Percentiles rank a stretch among this genome's conserved stretches.
These are phyloP conservation scores for Pelosia muscerda DNA, from an alignment of 2,888 invertebrate species.

Conservation along the genomic window DNA sequence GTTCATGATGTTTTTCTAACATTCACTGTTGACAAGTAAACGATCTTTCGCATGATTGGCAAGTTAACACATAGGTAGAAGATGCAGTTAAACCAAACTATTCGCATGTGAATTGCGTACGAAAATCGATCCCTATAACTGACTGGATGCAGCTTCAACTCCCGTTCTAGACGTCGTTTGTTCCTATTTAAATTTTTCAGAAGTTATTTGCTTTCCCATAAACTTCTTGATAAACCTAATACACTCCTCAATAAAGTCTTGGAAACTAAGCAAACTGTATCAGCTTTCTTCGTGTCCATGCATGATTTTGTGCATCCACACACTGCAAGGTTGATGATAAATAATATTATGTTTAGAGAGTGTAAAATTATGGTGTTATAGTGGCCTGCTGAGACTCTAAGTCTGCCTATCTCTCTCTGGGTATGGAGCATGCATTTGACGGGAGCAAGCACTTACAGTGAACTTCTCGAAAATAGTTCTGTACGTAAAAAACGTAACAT, in stretches of 20 bases:
- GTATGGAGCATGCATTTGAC: neutral
- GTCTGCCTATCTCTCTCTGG: neutral
- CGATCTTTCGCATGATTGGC: too few species aligned
- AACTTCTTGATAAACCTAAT: neutral
- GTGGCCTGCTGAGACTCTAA: neutral
- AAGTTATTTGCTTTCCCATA: neutral
- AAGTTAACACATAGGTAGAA: too few species aligned
- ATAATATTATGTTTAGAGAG: neutral
- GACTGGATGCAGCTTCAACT: too few species aligned
- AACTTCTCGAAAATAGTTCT: too few species aligned
- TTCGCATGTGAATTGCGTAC: too few species aligned
- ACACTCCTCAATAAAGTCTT: neutral
- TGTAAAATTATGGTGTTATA: neutral
- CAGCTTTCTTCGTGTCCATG: constrained; percentile 1
- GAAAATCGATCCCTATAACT: too few species aligned
- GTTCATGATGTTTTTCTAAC: too few species aligned
- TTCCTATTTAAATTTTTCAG: too few species aligned
- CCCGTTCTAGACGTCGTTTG: too few species aligned
- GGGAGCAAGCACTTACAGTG: neutral
- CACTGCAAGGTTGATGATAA: neutral
- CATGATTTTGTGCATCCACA: neutral
- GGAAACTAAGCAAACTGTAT: neutral
- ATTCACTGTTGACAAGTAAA: too few species aligned
- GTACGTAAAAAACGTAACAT: too few species aligned
- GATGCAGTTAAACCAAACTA: too few species aligned